These are phyloP conservation scores for Thymelicus lineola DNA, from an alignment of 2,888 invertebrate species.

Conservation along the genomic window DNA sequence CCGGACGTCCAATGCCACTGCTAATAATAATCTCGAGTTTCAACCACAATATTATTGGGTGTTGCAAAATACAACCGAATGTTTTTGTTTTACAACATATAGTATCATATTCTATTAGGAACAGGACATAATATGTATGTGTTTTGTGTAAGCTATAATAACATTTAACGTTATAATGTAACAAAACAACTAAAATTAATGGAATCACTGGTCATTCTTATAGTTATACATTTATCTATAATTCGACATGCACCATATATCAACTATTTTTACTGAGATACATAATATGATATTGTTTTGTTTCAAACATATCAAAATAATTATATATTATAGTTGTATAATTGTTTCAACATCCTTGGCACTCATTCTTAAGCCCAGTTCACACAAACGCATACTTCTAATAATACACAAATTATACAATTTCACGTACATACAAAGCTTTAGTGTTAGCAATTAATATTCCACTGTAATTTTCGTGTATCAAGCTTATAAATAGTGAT, in stretches of 20 bases:
- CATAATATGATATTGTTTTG: background rate
- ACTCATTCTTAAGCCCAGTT: conserved; percentile 7
- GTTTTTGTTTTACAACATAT: background rate
- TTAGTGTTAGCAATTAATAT: background rate
- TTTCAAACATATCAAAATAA: background rate
- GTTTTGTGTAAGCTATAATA: background rate
- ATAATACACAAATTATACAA: conserved; percentile 14
- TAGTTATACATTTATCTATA: background rate
- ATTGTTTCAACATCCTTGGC: background rate
- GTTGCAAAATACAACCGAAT: background rate
- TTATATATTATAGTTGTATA: too few species aligned
- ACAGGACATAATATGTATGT: background rate
- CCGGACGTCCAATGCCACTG: too few species aligned
- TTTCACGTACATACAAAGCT: background rate
- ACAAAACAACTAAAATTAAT: conserved; percentile 4
- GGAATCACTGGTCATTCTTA: background rate
- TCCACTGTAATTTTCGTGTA: too few species aligned
- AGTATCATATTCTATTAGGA: conserved; percentile 1
- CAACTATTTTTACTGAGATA: too few species aligned
- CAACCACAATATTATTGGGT: background rate
- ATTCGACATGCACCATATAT: background rate
- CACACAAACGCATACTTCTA: conserved; percentile 2
- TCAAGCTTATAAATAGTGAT: background rate
- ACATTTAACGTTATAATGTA: background rate
- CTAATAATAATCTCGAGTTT: background rate